phyloP scores from a whole-genome alignment of 2,888 invertebrate genomes.

The Ditula angustiorana region DNA sequence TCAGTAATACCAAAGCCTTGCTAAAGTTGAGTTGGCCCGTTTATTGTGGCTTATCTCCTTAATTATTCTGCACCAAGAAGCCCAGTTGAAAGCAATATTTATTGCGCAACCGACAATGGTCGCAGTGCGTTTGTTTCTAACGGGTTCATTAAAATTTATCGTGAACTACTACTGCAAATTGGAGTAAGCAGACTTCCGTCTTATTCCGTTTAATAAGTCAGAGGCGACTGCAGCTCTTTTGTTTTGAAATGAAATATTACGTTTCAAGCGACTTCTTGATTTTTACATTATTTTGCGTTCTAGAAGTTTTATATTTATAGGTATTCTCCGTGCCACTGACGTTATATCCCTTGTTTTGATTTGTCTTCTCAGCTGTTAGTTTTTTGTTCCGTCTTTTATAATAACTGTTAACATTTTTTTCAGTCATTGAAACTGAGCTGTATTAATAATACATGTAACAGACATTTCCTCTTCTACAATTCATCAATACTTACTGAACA shows the following conservation, averaged over 20 bases:
- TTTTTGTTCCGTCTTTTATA: constrained; percentile 48
- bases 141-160: constrained; percentile 57
- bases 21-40: constrained; percentile 33
- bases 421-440: too few relatives aligned
- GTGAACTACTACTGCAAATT: constrained; percentile 39
- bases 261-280: constrained; percentile 13
- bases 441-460: too few relatives aligned
- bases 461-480: too few relatives aligned
- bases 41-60: constrained; percentile 36
- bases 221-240: constrained; percentile 28
- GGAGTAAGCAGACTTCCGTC: constrained; percentile 37
- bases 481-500: too few relatives aligned
- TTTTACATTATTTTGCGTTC: too few relatives aligned
- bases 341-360: background rate
- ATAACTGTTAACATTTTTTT: background rate
- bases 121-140: constrained; percentile 52
- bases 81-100: constrained; percentile 50
- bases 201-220: constrained; percentile 35
- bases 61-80: constrained; percentile 43
- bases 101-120: constrained; percentile 52
- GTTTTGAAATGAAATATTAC: constrained; percentile 28
- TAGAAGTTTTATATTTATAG: constrained; percentile 20
- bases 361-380: background rate
- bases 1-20: constrained; percentile 27
- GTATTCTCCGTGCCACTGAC: background rate